These are phyloP conservation scores for Diadumene lineata DNA, from an alignment of 92 coral and sea anemone species.

Conservation along the genomic window DNA sequence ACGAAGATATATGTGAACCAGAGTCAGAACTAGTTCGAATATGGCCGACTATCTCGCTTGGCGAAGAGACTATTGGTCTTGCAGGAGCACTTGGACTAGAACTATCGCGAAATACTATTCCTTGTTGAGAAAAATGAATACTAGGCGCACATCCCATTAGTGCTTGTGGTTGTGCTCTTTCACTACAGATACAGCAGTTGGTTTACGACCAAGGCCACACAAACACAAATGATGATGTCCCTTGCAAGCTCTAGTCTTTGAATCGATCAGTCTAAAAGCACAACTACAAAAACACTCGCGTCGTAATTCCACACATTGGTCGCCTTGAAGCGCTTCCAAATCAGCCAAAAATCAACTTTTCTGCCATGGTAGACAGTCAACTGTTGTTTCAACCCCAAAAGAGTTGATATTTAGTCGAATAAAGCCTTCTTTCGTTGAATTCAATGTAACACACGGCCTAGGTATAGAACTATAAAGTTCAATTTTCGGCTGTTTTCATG, in stretches of 20 bases:
- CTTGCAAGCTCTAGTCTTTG: slow-evolving; percentile 13
- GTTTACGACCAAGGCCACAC: slow-evolving; percentile 62
- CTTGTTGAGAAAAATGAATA: slow-evolving; percentile 98
- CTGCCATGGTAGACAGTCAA: slow-evolving; percentile 33
- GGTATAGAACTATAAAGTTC: slow-evolving; percentile 21
- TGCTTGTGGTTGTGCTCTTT: slow-evolving; percentile 65
- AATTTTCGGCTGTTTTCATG: slow-evolving; percentile 41
- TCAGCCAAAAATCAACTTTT: slow-evolving; percentile 33
- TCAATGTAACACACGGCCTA: slow-evolving; percentile 18
- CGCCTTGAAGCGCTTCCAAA: slow-evolving; percentile 29
- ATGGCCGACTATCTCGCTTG: slow-evolving; percentile 99
- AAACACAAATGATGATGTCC: slow-evolving; percentile 42
- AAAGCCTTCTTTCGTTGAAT: slow-evolving; percentile 23
- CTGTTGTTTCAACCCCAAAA: slow-evolving; percentile 39
- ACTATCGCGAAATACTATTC: slow-evolving; percentile 92
- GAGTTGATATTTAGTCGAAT: slow-evolving; percentile 48
- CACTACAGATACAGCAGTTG: slow-evolving; percentile 33
- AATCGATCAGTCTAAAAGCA: slow-evolving; percentile 40
- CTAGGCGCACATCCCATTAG: slow-evolving; percentile 99
- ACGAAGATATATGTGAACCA: slow-evolving; percentile 90
- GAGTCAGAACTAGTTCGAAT: slow-evolving; percentile 95
- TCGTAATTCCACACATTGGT: slow-evolving; percentile 26
- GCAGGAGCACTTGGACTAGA: slow-evolving; percentile 72
- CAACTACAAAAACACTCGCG: slow-evolving; percentile 33
- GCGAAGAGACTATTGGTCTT: slow-evolving; percentile 90